Percentiles rank a stretch among this genome's conserved stretches.
Evolutionary conservation across 2,113 vertebrate genomes (phyloP).

Genomic region (Cranoglanis bouderius): DNA sequence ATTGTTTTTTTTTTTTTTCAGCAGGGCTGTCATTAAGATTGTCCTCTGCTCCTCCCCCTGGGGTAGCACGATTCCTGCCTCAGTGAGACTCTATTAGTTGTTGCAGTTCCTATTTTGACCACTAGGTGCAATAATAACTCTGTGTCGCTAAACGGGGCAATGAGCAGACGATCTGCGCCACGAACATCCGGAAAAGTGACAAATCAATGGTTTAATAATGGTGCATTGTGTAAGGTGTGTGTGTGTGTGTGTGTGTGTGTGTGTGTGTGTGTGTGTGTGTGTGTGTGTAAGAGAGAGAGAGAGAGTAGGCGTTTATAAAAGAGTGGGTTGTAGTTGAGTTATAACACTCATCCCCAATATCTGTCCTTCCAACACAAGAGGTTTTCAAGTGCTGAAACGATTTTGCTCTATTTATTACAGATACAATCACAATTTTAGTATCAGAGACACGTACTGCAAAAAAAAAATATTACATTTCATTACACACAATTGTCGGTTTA

Average conservation of each 20-base stretch:
- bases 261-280: constrained; percentile 20
- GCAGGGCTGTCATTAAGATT: background rate
- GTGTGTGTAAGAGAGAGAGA: too few relatives aligned
- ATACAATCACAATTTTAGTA: background rate
- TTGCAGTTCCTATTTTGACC: background rate
- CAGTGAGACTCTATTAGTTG: background rate
- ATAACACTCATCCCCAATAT: background rate
- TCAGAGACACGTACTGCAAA: background rate
- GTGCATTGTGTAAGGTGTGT: background rate
- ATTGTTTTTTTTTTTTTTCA: too few relatives aligned
- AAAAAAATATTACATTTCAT: background rate
- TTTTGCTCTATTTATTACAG: background rate
- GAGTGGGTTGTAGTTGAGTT: background rate
- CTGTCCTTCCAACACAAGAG: background rate
- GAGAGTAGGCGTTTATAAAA: background rate
- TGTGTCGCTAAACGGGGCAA: background rate
- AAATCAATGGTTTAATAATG: too few relatives aligned
- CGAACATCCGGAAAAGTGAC: too few relatives aligned
- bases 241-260: constrained; percentile 27
- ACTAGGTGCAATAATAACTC: background rate
- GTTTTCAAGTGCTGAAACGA: background rate
- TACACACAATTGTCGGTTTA: background rate
- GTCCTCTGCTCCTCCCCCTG: background rate
- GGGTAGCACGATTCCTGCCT: background rate
- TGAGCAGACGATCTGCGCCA: too few relatives aligned